phyloP scores from a whole-genome alignment of 1,140 invertebrate species.

The Drosophila repleta region DNA sequence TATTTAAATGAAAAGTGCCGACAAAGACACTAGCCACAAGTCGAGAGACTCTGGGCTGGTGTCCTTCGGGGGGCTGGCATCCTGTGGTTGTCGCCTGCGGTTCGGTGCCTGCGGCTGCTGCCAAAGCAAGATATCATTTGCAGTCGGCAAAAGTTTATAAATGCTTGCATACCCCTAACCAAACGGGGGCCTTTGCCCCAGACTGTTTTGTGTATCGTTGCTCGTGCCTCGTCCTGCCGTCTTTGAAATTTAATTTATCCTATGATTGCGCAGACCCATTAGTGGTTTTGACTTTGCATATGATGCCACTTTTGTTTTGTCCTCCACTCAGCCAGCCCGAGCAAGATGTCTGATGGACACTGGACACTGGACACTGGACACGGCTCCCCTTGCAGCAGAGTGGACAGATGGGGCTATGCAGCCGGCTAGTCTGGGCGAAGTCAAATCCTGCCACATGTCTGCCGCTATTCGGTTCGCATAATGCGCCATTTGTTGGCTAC shows the following conservation, averaged over 20 bases:
- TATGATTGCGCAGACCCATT: conserved; percentile 82
- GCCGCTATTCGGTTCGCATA: conserved; percentile 31
- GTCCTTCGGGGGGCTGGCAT: conserved; percentile 1
- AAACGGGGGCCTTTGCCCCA: background rate
- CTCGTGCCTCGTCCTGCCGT: conserved; percentile 51
- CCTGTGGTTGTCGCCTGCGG: conserved; percentile 64
- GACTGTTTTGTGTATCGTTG: conserved; percentile 50
- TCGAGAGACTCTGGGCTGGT: conserved; percentile 30
- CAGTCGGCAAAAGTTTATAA: conserved; percentile 81
- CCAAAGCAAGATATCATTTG: conserved; percentile 81
- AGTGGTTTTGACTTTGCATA: conserved; percentile 83
- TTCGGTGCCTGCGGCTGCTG: conserved; percentile 53
- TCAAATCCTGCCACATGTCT: conserved; percentile 34
- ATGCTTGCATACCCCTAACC: conserved; percentile 34
- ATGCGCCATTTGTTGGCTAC: conserved; percentile 60
- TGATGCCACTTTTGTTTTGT: conserved; percentile 81
- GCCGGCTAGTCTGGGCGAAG: conserved; percentile 25
- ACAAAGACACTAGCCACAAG: conserved; percentile 64
- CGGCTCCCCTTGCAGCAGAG: conserved; percentile 43
- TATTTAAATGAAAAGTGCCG: conserved; percentile 79
- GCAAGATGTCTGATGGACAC: conserved; percentile 44
- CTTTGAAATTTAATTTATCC: conserved; percentile 83
- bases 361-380: conserved; percentile 54
- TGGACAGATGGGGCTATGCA: conserved; percentile 37
- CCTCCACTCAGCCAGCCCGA: conserved; percentile 12